These are phyloP conservation scores for Philhelius pedissequus DNA, from an alignment of 2,888 invertebrate genomes.

Conservation along the genomic window DNA sequence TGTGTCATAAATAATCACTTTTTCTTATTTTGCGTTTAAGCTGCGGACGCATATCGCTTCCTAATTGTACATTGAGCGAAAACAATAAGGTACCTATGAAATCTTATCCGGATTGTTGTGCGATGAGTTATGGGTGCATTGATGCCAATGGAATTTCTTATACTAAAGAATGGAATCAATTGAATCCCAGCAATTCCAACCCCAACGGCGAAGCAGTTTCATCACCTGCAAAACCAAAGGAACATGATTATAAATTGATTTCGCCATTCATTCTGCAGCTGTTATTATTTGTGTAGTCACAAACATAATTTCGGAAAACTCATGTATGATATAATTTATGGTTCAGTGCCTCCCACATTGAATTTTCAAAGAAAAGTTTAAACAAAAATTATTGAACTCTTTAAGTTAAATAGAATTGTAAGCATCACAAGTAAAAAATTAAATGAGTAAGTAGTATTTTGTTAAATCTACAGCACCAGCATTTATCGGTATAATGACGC, in stretches of 20 bases:
- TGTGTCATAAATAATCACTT: background rate
- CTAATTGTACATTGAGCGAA: constrained; percentile 67
- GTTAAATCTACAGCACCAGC: too few relatives aligned
- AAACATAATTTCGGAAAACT: too few relatives aligned
- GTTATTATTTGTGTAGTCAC: background rate
- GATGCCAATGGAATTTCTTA: constrained; percentile 45
- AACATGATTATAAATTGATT: background rate
- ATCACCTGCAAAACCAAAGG: background rate
- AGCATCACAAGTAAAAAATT: too few relatives aligned
- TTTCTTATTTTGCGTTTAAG: constrained; percentile 24
- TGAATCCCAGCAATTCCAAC: background rate
- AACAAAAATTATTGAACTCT: too few relatives aligned
- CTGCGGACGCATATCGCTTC: constrained; percentile 69
- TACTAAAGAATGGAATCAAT: constrained; percentile 39
- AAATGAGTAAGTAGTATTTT: too few relatives aligned
- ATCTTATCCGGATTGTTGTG: constrained; percentile 71
- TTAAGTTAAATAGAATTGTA: too few relatives aligned
- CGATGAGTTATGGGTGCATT: constrained; percentile 70
- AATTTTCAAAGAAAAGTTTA: too few relatives aligned
- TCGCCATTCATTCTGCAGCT: constrained; percentile 1
- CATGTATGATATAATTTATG: too few relatives aligned
- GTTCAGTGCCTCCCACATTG: too few relatives aligned
- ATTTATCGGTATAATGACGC: too few relatives aligned
- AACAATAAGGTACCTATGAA: constrained; percentile 61
- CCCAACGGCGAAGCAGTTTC: background rate